phyloP scores from a whole-genome alignment of 2,113 vertebrate species.

The Mustela lutreola region DNA sequence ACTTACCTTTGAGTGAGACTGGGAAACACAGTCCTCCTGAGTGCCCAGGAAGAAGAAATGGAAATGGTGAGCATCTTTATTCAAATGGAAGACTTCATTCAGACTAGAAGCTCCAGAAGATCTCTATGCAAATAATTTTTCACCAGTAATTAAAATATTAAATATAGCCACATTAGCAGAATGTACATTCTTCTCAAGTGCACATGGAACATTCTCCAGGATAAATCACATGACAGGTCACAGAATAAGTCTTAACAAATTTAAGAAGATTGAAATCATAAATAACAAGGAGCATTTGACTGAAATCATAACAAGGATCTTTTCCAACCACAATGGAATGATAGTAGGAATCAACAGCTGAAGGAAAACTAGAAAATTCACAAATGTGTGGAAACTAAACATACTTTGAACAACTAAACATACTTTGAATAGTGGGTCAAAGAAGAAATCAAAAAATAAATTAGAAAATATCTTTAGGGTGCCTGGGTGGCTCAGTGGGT shows the following conservation, averaged over 20 bases:
- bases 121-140: not conserved
- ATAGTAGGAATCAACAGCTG: slow-evolving; percentile 30
- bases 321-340: not conserved
- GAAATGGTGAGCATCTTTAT: not conserved
- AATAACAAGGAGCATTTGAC: not conserved
- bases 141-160: slow-evolving; percentile 58
- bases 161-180: slow-evolving; percentile 34
- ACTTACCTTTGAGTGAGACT: not conserved
- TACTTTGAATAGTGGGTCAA: not conserved
- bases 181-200: not conserved
- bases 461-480: not conserved
- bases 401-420: too few species aligned
- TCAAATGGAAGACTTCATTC: slow-evolving; percentile 16
- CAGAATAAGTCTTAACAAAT: slow-evolving; percentile 16
- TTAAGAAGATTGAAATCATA: slow-evolving; percentile 11
- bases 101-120: not conserved
- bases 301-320: not conserved
- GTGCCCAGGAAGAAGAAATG: not conserved
- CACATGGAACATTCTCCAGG: not conserved
- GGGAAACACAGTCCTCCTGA: not conserved
- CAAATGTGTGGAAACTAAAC: not conserved
- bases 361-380: not conserved
- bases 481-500: too few species aligned
- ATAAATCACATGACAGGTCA: not conserved
- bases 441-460: not conserved